These are phyloP conservation scores for Zaprionus camerounensis DNA, from an alignment of 1,140 invertebrate species.

Conservation along the genomic window DNA sequence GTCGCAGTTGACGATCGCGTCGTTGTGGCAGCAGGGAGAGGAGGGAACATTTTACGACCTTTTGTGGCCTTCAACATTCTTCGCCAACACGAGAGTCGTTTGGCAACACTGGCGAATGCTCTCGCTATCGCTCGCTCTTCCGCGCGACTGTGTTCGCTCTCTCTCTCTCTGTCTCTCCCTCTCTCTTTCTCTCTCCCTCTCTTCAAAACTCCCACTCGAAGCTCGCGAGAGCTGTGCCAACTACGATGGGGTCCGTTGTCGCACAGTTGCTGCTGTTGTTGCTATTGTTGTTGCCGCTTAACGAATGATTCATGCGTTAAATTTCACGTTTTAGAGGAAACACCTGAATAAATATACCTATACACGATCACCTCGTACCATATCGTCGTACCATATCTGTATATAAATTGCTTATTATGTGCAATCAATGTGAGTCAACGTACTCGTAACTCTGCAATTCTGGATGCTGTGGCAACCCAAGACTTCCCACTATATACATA, in stretches of 20 bases:
- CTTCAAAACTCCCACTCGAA: slow-evolving; percentile 19
- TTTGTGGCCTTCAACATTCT: slow-evolving; percentile 73
- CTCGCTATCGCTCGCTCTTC: slow-evolving; percentile 19
- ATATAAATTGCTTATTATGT: slow-evolving; percentile 35
- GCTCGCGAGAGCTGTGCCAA: slow-evolving; percentile 16
- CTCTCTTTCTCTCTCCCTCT: not conserved
- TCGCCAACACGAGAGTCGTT: slow-evolving; percentile 33
- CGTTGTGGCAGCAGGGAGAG: slow-evolving; percentile 22
- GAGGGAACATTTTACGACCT: slow-evolving; percentile 47
- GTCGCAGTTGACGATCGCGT: not conserved
- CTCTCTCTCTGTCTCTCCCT: not conserved
- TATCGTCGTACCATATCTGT: not conserved
- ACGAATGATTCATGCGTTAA: slow-evolving; percentile 61
- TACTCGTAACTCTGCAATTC: slow-evolving; percentile 23
- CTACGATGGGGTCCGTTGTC: slow-evolving; percentile 5
- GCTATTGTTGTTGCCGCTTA: slow-evolving; percentile 21
- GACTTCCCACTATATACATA: not conserved
- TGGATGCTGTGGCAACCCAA: slow-evolving; percentile 5
- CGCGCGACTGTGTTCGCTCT: not conserved
- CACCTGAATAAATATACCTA: slow-evolving; percentile 66
- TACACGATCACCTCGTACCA: slow-evolving; percentile 17
- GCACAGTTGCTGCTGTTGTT: slow-evolving; percentile 1
- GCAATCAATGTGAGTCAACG: slow-evolving; percentile 47
- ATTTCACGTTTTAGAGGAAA: slow-evolving; percentile 63
- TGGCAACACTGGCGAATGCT: slow-evolving; percentile 43